Evolutionary conservation across 1,140 invertebrate genomes (phyloP), one percentile per base, ranked within the genome.

Genomic region (Centruroides vittatus): DNA sequence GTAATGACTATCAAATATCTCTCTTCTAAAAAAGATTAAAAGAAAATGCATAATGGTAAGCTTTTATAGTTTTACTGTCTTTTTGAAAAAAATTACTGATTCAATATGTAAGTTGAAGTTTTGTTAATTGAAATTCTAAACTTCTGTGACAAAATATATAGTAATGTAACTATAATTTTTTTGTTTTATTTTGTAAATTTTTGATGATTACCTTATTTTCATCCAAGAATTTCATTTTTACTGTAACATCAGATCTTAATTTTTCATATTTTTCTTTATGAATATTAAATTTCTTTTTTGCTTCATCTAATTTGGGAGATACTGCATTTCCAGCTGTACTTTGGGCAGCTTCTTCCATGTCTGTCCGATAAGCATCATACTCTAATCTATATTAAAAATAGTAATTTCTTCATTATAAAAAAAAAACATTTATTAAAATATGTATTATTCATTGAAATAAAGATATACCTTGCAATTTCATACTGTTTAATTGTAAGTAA

Each of bases 301-400:
- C 82, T 65, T 90, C 87, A 70, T 92, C 89, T 46, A 88, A 72
- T 68, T 84, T 82, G 47, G 79, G 77, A 68, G 82, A 76, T 64
- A 81, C 80, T 35, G 65, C 60, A 53, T 65, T 62, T 48, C 58
- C 60, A 63, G 57, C 60, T 53, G 60, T 59, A 47, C 62, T 81
- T 74, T 82, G 85, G 59, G 78, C 80, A 68, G 83, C 74, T 46
- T 83, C 78, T 74, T 96, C 92, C 67, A 95, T 75, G 76, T 96
- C 93, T 73, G 86, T 86, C 70, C 93, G 84, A 74, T 97, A 97
- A 11, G 94, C 93, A 81, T 98, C 94, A 74, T 94, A 98, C 75
- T 97, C 93, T 74, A 97, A 83, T 76, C 93, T 92, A 70, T 47
- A 72, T 70, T 72, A 23, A 52, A 63, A 53, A 53, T 53, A 53